These are phyloP conservation scores for Aphis craccivora DNA, from an alignment of 1,140 invertebrate genomes.

Conservation along the genomic window DNA sequence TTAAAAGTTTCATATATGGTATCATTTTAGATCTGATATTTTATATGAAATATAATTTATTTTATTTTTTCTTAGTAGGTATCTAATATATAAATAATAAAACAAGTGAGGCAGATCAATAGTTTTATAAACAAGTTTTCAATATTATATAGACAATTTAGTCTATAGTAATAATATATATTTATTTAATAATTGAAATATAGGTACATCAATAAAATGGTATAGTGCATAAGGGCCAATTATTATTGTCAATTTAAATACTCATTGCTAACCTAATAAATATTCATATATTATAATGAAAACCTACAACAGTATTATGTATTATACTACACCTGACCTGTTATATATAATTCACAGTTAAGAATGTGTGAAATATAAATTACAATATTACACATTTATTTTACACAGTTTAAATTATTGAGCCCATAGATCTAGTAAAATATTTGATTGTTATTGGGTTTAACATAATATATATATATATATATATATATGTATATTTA, in stretches of 20 bases:
- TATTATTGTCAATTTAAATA: background rate
- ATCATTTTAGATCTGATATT: background rate
- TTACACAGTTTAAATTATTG: background rate
- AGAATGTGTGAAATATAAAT: conserved; percentile 18
- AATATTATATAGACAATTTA: background rate
- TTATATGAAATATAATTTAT: background rate
- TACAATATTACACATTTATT: conserved; percentile 12
- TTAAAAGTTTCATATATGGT: background rate
- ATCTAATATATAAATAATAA: background rate
- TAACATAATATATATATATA: background rate
- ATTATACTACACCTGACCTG: background rate
- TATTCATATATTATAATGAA: conserved; percentile 11
- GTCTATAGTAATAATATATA: background rate
- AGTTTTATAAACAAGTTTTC: background rate
- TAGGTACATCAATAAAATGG: background rate
- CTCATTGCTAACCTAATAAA: background rate
- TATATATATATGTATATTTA: background rate
- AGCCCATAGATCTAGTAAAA: background rate
- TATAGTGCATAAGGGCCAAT: background rate
- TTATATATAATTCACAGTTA: conserved; percentile 1
- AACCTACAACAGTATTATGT: background rate
- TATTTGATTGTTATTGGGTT: background rate
- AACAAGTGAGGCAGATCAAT: background rate
- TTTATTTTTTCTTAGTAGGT: too few species aligned
- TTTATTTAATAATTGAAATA: background rate